phyloP scores from a whole-genome alignment of 2,797 vertebrate genomes.

The Pipistrellus pygmaeus region DNA sequence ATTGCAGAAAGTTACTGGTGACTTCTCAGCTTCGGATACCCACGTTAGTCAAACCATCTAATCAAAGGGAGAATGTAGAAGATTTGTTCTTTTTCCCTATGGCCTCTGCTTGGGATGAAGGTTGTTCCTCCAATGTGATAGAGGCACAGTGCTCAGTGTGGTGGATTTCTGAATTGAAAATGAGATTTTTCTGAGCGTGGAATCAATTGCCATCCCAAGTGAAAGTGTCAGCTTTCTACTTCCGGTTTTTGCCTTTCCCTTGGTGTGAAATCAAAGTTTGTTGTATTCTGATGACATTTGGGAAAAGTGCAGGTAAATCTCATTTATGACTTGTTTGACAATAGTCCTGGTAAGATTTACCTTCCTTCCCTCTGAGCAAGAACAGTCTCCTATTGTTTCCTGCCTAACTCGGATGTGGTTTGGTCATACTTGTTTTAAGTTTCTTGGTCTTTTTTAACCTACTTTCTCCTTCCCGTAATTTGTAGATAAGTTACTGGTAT shows the following conservation, averaged over 20 bases:
- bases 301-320: constrained; percentile 49
- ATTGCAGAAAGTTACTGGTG: background rate
- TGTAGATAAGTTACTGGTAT: constrained; percentile 84
- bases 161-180: constrained; percentile 28
- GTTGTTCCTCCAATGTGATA: background rate
- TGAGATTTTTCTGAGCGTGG: background rate
- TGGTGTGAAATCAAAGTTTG: background rate
- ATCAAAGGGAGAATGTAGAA: background rate
- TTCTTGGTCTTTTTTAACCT: constrained; percentile 89
- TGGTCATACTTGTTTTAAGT: constrained; percentile 83
- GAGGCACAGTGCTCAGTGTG: background rate
- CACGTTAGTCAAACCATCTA: background rate
- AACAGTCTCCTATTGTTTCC: constrained; percentile 84
- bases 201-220: background rate
- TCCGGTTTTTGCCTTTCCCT: background rate
- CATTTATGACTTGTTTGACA: constrained; percentile 69
- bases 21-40: background rate
- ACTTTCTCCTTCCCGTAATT: constrained; percentile 90
- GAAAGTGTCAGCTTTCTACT: constrained; percentile 61
- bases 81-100: background rate
- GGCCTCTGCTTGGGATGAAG: background rate
- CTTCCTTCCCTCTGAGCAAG: constrained; percentile 86
- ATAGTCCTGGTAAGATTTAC: constrained; percentile 68
- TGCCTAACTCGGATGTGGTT: constrained; percentile 87
- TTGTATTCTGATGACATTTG: background rate